Conservation (phyloP, 2,797 vertebrate genomes). For the Anniella stebbinsi region DNA sequence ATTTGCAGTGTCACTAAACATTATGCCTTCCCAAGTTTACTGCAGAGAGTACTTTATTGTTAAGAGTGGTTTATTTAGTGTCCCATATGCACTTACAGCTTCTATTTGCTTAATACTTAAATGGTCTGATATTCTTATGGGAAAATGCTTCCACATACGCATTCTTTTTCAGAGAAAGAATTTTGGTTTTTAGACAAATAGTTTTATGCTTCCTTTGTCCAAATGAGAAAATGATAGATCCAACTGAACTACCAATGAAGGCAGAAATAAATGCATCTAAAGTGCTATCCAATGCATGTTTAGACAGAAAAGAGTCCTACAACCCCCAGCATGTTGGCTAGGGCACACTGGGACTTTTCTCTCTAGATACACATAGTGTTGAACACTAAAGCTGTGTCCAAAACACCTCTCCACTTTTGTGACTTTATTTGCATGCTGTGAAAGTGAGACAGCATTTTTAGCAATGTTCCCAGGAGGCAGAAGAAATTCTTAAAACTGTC, state of each 20-base stretch:
- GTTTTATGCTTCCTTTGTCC: slow-evolving; percentile 10
- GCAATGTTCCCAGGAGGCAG: neutral
- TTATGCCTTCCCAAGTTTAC: neutral
- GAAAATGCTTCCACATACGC: slow-evolving; percentile 3
- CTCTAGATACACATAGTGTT: too few relatives aligned
- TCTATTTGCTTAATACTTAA: slow-evolving; percentile 30
- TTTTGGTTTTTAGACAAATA: neutral
- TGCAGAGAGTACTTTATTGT: slow-evolving; percentile 28
- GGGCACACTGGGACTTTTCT: too few relatives aligned
- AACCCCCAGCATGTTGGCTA: too few relatives aligned
- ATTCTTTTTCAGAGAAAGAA: slow-evolving; percentile 10
- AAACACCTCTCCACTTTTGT: neutral
- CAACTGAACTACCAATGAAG: neutral
- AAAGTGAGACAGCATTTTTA: neutral
- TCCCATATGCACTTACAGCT: neutral
- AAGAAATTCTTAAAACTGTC: neutral
- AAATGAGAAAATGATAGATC: neutral
- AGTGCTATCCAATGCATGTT: too few relatives aligned
- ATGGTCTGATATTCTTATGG: slow-evolving; percentile 6
- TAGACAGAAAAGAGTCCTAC: too few relatives aligned
- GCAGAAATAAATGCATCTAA: neutral
- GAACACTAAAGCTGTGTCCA: neutral
- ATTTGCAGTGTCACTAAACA: neutral
- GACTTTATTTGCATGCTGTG: neutral
- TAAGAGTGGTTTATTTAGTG: slow-evolving; percentile 7